Percentiles rank a stretch among this genome's conserved stretches.
phyloP scores from a whole-genome alignment of 1,140 invertebrate species.

The Notospermus geniculatus region DNA sequence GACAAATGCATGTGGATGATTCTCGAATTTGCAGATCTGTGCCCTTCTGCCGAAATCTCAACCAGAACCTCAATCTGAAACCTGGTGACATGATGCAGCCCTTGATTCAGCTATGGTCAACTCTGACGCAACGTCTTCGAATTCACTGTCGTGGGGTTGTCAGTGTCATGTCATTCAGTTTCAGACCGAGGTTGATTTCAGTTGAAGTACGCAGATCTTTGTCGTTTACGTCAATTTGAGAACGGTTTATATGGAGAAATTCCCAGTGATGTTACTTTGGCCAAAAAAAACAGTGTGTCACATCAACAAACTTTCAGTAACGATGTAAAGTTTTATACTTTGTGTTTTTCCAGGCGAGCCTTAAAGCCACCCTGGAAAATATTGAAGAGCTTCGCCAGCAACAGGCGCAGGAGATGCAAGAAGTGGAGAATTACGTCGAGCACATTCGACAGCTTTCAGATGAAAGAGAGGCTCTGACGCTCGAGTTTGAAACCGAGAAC shows the following conservation, averaged over 20 bases:
- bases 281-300: neutral
- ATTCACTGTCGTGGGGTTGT: neutral
- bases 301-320: neutral
- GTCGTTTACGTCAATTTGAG: no score
- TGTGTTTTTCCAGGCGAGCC: constrained; percentile 28
- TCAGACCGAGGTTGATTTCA: no score
- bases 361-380: constrained; percentile 39
- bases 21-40: no score
- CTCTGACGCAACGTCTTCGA: no score
- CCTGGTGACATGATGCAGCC: no score
- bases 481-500: constrained; percentile 51
- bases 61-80: no score
- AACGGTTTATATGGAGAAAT: no score
- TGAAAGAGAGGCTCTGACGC: constrained; percentile 49
- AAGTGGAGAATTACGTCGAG: constrained; percentile 54
- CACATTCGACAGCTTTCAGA: constrained; percentile 51
- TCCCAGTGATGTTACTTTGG: neutral
- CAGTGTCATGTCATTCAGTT: neutral
- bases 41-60: no score
- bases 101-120: no score
- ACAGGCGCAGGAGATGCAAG: constrained; percentile 51
- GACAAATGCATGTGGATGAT: no score
- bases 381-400: constrained; percentile 42
- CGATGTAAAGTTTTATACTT: no score
- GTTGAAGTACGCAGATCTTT: no score